Base-by-base conservation (phyloP, 2,888 invertebrate species). In the Embidobia sp. region DNA sequence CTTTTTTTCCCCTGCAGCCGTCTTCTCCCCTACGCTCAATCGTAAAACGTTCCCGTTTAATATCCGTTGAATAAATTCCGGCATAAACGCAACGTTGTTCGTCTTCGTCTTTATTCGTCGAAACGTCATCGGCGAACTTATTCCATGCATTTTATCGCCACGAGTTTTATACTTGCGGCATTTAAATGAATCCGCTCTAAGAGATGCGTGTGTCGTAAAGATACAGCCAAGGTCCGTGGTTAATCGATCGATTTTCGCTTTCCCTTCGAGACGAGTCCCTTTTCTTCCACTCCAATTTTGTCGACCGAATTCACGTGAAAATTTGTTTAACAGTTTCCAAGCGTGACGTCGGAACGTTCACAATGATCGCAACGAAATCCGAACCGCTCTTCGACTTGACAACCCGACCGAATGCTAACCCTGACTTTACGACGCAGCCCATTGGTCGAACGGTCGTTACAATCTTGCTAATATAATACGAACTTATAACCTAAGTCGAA, bases 401-500 rank as follows among this genome's bases (percentile, higher is more conserved):
- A 88, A 87, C 87, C 87, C 87, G 84, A 83, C 87, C 85, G 85
- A 88, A 87, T 87, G 88, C 87, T 88, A 87, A 88, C 88, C 86
- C 87, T 82, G 85, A 81, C 86, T 89, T 89, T 88, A 89, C 87
- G 89, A 88, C 77, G 85, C 78, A 77, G 79, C 80, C 81, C 82
- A 88, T 89, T 88, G 88, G 89, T 51, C 82, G 82, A 66, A 78
- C 59, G 78, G 80, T 82, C 83, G 84, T 89, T 87, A 80, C 82
- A 83, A 84, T 78, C 85, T 83, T 83, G 82, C 88, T 87, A 88
- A 89, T 88, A 89, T 89, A 89, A 89, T 89, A 87, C 87, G 84
- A 87, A 88, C 88, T 89, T 88, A 89, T 89, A 88, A 86, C 87
- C 84, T 86, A 88, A 88, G 87, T 85, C 85, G 83, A 87, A 88